These are phyloP conservation scores for Dryas iulia DNA, from an alignment of 1,140 invertebrate species.

Conservation along the genomic window DNA sequence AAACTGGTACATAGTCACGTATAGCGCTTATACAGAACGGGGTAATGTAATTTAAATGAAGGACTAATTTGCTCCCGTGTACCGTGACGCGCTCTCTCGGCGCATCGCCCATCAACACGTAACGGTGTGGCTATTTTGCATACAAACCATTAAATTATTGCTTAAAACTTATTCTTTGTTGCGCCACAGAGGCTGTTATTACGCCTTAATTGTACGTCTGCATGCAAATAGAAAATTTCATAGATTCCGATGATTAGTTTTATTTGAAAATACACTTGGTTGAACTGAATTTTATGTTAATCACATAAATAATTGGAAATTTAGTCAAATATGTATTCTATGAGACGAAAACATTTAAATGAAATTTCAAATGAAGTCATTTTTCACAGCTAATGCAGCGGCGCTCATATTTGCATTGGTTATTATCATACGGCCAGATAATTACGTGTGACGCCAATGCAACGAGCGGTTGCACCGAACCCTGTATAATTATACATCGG, in stretches of 20 bases:
- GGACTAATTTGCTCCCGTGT: slow-evolving; percentile 70
- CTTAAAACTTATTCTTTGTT: slow-evolving; percentile 79
- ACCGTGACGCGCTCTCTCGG: slow-evolving; percentile 71
- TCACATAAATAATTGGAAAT: too few species aligned
- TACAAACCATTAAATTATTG: slow-evolving; percentile 80
- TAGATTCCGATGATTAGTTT: slow-evolving; percentile 57
- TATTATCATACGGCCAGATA: slow-evolving; percentile 67
- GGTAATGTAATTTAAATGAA: slow-evolving; percentile 77
- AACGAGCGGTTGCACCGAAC: slow-evolving; percentile 43
- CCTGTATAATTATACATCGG: slow-evolving; percentile 48
- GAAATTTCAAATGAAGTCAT: slow-evolving; percentile 56
- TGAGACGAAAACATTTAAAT: neutral
- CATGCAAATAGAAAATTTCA: slow-evolving; percentile 76
- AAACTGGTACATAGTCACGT: slow-evolving; percentile 53
- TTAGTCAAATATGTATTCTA: too few species aligned
- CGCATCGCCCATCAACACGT: slow-evolving; percentile 73
- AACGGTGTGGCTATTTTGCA: slow-evolving; percentile 77
- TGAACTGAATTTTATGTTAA: too few species aligned
- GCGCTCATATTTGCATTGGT: slow-evolving; percentile 63
- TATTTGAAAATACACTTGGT: neutral
- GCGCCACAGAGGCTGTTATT: slow-evolving; percentile 75
- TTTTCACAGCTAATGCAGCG: slow-evolving; percentile 48
- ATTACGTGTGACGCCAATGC: slow-evolving; percentile 61
- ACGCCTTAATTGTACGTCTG: slow-evolving; percentile 74
- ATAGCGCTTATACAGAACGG: slow-evolving; percentile 49